Evolutionary conservation across 1,140 invertebrate genomes (phyloP).

Genomic region (Drosophila sp.): DNA sequence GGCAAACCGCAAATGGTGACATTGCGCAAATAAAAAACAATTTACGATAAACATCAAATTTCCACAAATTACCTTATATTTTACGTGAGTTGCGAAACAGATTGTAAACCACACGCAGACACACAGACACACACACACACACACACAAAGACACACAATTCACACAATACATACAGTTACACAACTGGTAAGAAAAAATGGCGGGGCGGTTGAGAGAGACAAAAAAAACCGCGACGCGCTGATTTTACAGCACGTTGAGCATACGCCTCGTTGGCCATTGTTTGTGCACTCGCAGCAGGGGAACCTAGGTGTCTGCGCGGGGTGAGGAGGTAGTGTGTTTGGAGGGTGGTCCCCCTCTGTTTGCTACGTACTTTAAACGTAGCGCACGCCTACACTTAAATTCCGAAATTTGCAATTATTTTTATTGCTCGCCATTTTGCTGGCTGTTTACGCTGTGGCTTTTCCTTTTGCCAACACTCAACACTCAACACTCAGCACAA

Average conservation of each 20-base stretch:
- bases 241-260: constrained; percentile 79
- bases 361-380: constrained; percentile 65
- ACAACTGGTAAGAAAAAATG: constrained; percentile 46
- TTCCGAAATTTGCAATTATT: constrained; percentile 83
- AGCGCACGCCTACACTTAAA: constrained; percentile 72
- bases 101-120: constrained; percentile 76
- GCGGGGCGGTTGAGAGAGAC: constrained; percentile 20
- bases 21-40: constrained; percentile 84
- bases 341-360: constrained; percentile 5
- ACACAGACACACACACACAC: constrained; percentile 30
- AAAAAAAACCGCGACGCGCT: constrained; percentile 64
- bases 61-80: constrained; percentile 85
- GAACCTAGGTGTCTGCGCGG: neutral
- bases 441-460: constrained; percentile 50
- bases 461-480: constrained; percentile 19
- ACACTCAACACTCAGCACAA: constrained; percentile 22
- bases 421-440: constrained; percentile 78
- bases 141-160: constrained; percentile 39
- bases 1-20: constrained; percentile 80
- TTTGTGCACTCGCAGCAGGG: constrained; percentile 45
- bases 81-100: constrained; percentile 84
- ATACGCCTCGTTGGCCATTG: constrained; percentile 71
- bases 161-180: constrained; percentile 21
- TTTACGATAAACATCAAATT: constrained; percentile 85
- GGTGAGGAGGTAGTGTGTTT: neutral